Evolutionary conservation across 2,113 vertebrate genomes (phyloP).

Genomic region (Psammodynastes pulverulentus): DNA sequence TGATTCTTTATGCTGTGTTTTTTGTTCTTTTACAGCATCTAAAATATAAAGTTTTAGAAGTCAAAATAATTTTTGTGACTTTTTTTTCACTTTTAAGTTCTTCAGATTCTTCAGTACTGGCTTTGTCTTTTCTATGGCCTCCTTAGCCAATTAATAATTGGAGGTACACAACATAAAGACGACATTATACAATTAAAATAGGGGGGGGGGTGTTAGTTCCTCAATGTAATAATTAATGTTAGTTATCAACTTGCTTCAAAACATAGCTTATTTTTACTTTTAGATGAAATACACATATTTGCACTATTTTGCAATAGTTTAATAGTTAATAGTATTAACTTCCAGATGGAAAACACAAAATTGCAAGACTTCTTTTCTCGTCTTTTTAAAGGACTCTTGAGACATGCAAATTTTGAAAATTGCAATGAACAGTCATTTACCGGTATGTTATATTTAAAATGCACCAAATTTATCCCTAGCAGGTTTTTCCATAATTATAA

Average conservation of each 20-base stretch:
- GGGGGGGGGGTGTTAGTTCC: not conserved
- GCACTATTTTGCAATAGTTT: constrained; percentile 23
- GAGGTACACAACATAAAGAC: not conserved
- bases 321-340: constrained; percentile 1
- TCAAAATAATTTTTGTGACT: not conserved
- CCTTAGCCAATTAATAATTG: not conserved
- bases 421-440: constrained; percentile 58
- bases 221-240: not conserved
- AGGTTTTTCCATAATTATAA: constrained; percentile 56
- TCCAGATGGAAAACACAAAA: constrained; percentile 15
- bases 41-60: too few relatives aligned
- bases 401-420: constrained; percentile 61
- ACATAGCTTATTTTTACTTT: not conserved
- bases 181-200: not conserved
- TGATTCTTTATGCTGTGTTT: not conserved
- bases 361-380: constrained; percentile 40
- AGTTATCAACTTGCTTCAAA: constrained; percentile 2
- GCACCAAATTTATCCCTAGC: constrained; percentile 55
- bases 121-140: not conserved
- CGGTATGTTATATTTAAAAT: constrained; percentile 63
- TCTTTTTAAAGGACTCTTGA: constrained; percentile 46
- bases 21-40: not conserved
- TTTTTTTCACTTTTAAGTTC: not conserved
- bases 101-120: not conserved
- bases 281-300: constrained; percentile 13